These are phyloP conservation scores for Cheilinus undulatus DNA, from an alignment of 2,113 vertebrate genomes.

Conservation along the genomic window DNA sequence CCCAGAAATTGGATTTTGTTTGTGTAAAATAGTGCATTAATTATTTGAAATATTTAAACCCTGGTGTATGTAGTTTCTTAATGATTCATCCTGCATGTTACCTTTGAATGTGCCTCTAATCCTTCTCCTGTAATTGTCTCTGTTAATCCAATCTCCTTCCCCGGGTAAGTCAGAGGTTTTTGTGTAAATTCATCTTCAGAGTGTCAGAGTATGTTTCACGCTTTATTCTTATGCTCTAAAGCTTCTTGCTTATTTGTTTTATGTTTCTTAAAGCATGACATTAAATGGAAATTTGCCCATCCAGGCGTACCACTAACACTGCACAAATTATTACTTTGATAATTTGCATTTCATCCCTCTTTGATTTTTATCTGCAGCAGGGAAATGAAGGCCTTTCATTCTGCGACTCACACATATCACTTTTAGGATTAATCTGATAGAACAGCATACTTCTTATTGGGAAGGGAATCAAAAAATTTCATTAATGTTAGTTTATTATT, in stretches of 20 bases:
- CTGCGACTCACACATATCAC: not conserved
- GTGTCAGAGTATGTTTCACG: conserved; percentile 59
- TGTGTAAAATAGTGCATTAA: not conserved
- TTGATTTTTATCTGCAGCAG: conserved; percentile 38
- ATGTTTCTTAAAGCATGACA: conserved; percentile 45
- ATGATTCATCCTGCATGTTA: conserved; percentile 23
- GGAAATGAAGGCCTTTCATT: conserved; percentile 34
- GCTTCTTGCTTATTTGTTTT: conserved; percentile 52
- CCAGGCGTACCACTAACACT: conserved; percentile 1
- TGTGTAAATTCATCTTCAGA: conserved; percentile 34
- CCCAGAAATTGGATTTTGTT: not conserved
- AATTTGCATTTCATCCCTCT: conserved; percentile 39
- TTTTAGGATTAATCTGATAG: conserved; percentile 15
- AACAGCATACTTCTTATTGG: conserved; percentile 5
- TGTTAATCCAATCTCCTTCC: conserved; percentile 54
- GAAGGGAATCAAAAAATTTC: not conserved
- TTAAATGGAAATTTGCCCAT: conserved; percentile 40
- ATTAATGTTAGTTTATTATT: too few species aligned
- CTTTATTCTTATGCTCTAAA: conserved; percentile 50
- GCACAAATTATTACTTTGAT: conserved; percentile 33
- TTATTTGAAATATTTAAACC: conserved; percentile 3
- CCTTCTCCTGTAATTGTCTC: conserved; percentile 33
- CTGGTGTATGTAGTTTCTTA: not conserved
- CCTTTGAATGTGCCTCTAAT: conserved; percentile 26
- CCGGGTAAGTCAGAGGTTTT: conserved; percentile 29